phyloP scores from a whole-genome alignment of 1,140 invertebrate species.

The Tetraneura akinire region DNA sequence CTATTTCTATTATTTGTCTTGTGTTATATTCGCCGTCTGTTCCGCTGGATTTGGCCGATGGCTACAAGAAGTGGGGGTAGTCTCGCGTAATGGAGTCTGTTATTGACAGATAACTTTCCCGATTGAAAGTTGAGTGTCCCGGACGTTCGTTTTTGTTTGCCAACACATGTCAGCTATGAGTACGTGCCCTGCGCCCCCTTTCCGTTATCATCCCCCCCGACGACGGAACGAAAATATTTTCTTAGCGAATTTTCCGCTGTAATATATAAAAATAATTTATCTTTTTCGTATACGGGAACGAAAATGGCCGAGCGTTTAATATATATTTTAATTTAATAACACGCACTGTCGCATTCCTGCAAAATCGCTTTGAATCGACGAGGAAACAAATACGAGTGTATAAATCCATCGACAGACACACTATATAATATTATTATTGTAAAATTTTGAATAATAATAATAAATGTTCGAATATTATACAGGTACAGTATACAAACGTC shows the following conservation, averaged over 20 bases:
- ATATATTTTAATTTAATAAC: too few relatives aligned
- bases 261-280: too few relatives aligned
- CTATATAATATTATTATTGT: too few relatives aligned
- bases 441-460: too few relatives aligned
- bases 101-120: slow-evolving; percentile 50
- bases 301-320: too few relatives aligned
- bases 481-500: too few relatives aligned
- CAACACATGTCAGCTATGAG: slow-evolving; percentile 38
- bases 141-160: slow-evolving; percentile 49
- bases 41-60: slow-evolving; percentile 41
- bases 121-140: slow-evolving; percentile 50
- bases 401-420: too few relatives aligned
- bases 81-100: slow-evolving; percentile 44
- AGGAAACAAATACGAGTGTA: too few relatives aligned
- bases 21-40: slow-evolving; percentile 16
- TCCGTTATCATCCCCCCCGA: background rate
- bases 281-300: background rate
- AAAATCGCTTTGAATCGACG: too few relatives aligned
- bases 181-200: background rate
- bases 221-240: slow-evolving; percentile 18
- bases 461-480: too few relatives aligned
- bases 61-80: slow-evolving; percentile 2
- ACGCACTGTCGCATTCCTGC: too few relatives aligned
- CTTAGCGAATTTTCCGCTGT: background rate
- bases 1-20: slow-evolving; percentile 40